Base-by-base conservation (phyloP, 2,797 vertebrate genomes). In the Gadopsis bispinosus region DNA sequence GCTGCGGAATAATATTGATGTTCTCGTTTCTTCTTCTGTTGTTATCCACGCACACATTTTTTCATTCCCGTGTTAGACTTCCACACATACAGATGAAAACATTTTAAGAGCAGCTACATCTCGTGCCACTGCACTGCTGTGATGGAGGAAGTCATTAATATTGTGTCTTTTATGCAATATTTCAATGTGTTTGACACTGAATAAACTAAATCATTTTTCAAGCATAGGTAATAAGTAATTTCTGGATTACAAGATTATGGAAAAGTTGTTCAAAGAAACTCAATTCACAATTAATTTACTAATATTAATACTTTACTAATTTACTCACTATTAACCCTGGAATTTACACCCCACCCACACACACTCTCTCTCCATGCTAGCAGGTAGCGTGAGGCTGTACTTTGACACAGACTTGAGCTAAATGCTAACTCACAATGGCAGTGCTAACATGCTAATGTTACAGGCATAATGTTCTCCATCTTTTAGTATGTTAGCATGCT, bases 1-100 rank as follows among this genome's bases (percentile, higher is more conserved):
- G 76, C 79, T 83, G 61, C 78, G 58, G 62, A 88, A 86, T 69
- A 82, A 80, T 79, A 71, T 54, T 83, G 56, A 22, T 85, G 68
- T 77, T 79, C 72, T 77, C 64, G 41, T 69, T 72, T 69, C 60
- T 62, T 79, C 56, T 62, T 79, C 43, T 56, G 58, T 73, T 73
- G 50, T 75, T 89, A 87, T 90, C 74, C 71, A 73, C 41, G 54
- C 64, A 67, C 73, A 59, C 47, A 62, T 31, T 22, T 72, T 50
- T 75, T 69, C 19, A 58, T 48, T 0, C 26, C 17, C 26, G 1
- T 37, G 59, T 65, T 54, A 7, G 43, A 70, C 66, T 65, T 53
- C 35, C 45, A 76, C 71, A 72, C 39, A 47, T 59, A 77, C 19
- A 75, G 67, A 75, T 64, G 16, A 29, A 51, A 14, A 59, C 16